Conservation (phyloP, 2,113 vertebrate species). For the Odocoileus hemionus region DNA sequence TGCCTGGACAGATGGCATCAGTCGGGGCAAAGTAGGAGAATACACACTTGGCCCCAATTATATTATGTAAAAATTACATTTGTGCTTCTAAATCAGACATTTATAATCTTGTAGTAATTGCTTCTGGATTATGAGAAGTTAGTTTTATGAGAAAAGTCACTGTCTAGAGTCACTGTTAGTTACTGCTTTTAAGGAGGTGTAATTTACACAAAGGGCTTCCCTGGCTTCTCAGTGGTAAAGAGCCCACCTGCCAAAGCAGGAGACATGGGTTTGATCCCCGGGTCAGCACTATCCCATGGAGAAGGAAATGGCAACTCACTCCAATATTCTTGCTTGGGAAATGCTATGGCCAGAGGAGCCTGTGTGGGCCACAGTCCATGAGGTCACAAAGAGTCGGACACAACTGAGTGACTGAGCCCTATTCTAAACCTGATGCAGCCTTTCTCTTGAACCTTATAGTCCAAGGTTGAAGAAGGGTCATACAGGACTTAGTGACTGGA, state of each 20-base stretch:
- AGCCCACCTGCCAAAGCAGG: background rate
- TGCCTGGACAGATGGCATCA: accelerated
- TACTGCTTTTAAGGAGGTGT: no score
- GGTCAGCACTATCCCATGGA: background rate
- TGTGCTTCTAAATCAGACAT: background rate
- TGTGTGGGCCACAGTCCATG: background rate
- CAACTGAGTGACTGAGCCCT: no score
- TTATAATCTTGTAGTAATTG: background rate
- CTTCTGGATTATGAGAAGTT: background rate
- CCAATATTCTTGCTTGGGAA: background rate
- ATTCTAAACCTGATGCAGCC: no score
- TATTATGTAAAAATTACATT: background rate
- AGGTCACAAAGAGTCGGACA: accelerated
- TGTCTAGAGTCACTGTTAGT: background rate
- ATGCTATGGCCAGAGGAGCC: background rate
- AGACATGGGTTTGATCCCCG: background rate
- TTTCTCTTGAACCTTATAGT: background rate
- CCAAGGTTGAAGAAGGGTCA: background rate
- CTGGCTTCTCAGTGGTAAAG: background rate
- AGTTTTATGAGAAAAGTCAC: background rate
- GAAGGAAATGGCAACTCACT: background rate
- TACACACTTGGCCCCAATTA: background rate
- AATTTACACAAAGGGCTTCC: background rate
- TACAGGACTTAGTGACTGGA: no score
- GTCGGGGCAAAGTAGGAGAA: background rate